Conservation (phyloP, 2,888 invertebrate genomes). For the Eledone cirrhosa region DNA sequence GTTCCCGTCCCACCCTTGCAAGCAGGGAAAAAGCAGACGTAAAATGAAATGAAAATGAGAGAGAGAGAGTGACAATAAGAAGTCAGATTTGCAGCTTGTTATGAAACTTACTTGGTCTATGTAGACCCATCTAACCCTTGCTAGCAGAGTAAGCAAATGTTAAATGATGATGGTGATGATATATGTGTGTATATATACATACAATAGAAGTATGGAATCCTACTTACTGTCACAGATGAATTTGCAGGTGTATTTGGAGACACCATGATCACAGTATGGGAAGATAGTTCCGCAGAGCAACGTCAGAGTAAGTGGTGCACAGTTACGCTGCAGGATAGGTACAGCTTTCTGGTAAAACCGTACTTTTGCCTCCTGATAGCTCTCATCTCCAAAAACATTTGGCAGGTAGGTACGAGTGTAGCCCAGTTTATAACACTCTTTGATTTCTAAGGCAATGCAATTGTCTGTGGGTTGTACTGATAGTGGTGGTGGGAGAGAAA, state of each 20-base stretch:
- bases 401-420: not conserved
- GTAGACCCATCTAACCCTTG: no score
- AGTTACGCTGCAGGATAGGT: not conserved
- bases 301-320: not conserved
- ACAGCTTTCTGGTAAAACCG: not conserved
- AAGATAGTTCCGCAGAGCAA: conserved; percentile 19
- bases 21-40: no score
- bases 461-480: not conserved
- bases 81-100: no score
- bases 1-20: no score
- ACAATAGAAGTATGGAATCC: no score
- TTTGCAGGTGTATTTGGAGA: conserved; percentile 22
- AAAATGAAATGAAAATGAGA: no score
- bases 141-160: no score
- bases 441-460: not conserved
- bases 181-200: no score
- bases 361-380: not conserved
- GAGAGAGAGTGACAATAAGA: no score
- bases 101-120: no score
- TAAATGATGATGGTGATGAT: no score
- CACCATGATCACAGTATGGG: not conserved
- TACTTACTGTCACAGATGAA: conserved; percentile 7
- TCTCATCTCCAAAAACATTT: conserved; percentile 18
- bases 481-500: no score
- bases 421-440: conserved; percentile 7